phyloP scores from a whole-genome alignment of 2,113 vertebrate genomes.

The Cinclus mexicanus region DNA sequence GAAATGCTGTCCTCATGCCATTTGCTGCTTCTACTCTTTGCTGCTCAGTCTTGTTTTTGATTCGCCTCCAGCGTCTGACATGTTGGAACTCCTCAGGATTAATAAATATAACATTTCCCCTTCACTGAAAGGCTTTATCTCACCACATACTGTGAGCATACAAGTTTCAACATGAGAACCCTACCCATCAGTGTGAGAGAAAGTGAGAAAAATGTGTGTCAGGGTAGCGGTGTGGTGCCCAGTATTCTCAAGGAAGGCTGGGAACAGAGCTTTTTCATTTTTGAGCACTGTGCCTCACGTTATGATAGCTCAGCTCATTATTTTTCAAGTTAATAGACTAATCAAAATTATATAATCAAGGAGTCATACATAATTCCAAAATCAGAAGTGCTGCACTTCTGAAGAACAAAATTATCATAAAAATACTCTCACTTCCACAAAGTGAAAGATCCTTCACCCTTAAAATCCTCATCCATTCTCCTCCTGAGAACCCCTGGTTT shows the following conservation, averaged over 20 bases:
- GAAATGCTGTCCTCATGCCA: neutral
- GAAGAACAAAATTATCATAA: neutral
- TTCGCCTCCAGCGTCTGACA: neutral
- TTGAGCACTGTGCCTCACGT: neutral
- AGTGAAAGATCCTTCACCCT: neutral
- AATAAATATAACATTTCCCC: neutral
- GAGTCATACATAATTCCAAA: neutral
- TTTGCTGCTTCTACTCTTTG: neutral
- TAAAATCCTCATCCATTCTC: neutral
- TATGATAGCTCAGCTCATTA: neutral
- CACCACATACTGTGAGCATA: neutral
- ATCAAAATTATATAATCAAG: neutral
- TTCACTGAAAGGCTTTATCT: neutral
- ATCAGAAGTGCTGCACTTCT: neutral
- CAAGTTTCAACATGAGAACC: neutral
- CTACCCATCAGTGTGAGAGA: neutral
- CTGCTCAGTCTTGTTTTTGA: neutral
- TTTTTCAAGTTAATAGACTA: neutral
- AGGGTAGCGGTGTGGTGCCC: neutral
- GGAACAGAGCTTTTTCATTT: neutral
- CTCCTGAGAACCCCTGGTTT: neutral
- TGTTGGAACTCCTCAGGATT: neutral
- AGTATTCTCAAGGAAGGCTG: neutral
- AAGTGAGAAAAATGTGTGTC: neutral
- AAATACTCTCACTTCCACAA: neutral